Evolutionary conservation across 2,797 vertebrate genomes (phyloP).

Genomic region (Pangasius krempfi): DNA sequence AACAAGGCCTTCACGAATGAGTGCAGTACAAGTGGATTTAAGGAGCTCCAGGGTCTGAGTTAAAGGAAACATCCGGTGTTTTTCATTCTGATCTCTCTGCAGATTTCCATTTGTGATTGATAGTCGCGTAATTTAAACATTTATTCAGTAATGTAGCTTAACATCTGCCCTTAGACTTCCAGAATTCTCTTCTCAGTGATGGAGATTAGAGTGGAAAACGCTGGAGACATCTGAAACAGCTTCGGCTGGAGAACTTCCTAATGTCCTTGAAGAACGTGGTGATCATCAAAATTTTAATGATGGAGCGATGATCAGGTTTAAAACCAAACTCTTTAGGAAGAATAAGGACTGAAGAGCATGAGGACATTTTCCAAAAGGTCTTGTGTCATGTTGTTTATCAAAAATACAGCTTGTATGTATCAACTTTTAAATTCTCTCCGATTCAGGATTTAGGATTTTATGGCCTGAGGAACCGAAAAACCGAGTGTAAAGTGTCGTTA

Average conservation of each 20-base stretch:
- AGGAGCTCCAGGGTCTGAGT: background rate
- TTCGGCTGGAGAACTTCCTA: background rate
- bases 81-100: background rate
- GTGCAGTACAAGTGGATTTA: background rate
- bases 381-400: background rate
- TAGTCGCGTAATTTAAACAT: background rate
- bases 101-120: background rate
- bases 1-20: background rate
- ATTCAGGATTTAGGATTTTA: background rate
- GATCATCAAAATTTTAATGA: background rate
- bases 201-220: background rate
- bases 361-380: background rate
- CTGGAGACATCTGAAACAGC: background rate
- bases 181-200: background rate
- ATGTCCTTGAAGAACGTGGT: background rate
- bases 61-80: background rate
- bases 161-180: background rate
- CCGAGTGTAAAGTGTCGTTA: background rate
- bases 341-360: background rate
- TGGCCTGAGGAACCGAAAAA: background rate
- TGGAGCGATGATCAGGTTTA: background rate
- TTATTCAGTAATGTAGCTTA: background rate
- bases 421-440: background rate
- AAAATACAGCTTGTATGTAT: background rate
- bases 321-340: background rate